Evolutionary conservation across 2,113 vertebrate species (phyloP).

Genomic region (Siniperca knerii): DNA sequence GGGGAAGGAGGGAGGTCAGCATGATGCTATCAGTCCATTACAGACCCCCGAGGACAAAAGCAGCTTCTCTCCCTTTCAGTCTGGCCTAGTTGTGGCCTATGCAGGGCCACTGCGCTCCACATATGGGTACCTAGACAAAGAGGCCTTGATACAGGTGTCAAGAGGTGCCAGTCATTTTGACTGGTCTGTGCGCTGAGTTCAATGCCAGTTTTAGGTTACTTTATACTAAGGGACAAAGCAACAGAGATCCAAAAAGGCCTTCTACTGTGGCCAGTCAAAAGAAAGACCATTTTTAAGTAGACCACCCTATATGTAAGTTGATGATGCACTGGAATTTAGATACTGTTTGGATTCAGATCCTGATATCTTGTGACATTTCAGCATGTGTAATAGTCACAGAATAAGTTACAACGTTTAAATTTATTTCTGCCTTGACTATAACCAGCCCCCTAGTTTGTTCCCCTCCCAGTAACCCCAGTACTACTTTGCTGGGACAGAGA

Average conservation of each 20-base stretch:
- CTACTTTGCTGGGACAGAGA: conserved; percentile 42
- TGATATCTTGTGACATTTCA: conserved; percentile 14
- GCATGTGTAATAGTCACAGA: not conserved
- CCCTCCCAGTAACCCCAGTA: conserved; percentile 19
- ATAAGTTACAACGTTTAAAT: conserved; percentile 10
- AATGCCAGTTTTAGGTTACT: conserved; percentile 54
- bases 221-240: conserved; percentile 44
- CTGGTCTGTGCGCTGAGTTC: conserved; percentile 55
- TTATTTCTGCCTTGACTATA: conserved; percentile 23
- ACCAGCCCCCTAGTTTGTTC: not conserved
- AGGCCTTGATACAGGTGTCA: conserved; percentile 77
- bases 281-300: conserved; percentile 14
- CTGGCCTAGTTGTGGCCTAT: conserved; percentile 76
- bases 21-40: conserved; percentile 83
- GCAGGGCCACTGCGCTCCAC: conserved; percentile 54
- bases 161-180: conserved; percentile 70
- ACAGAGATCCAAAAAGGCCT: conserved; percentile 19
- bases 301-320: conserved; percentile 8
- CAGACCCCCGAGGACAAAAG: conserved; percentile 77
- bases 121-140: conserved; percentile 70
- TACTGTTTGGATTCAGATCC: not conserved
- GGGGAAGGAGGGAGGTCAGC: conserved; percentile 68
- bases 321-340: conserved; percentile 3
- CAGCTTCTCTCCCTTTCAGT: conserved; percentile 71
- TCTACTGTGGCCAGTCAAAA: conserved; percentile 7